Percentiles rank a stretch among this genome's conserved stretches.
Conservation (phyloP, 2,888 invertebrate genomes). For the Choristoneura rosaceana region DNA sequence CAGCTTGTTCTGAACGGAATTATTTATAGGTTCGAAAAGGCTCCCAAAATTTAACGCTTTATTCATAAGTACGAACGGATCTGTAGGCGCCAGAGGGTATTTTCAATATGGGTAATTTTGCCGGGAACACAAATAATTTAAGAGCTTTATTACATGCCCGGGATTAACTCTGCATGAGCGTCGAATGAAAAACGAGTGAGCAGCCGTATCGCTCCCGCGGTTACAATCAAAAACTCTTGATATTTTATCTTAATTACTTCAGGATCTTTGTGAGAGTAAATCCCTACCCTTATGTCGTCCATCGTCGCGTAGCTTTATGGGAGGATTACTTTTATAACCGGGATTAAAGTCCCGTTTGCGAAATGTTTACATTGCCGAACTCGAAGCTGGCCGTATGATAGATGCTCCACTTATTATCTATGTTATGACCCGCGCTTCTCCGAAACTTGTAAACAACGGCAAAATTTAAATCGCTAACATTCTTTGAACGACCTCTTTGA, state of each 20-base stretch:
- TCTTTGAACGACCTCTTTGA: slow-evolving; percentile 38
- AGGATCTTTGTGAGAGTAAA: slow-evolving; percentile 82
- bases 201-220: slow-evolving; percentile 60
- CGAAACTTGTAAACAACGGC: slow-evolving; percentile 35
- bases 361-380: slow-evolving; percentile 80
- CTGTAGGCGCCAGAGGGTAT: slow-evolving; percentile 82
- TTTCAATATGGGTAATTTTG: slow-evolving; percentile 85
- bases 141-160: slow-evolving; percentile 82
- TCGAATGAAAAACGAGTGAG: slow-evolving; percentile 80
- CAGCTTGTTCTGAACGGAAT: slow-evolving; percentile 62
- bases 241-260: slow-evolving; percentile 85
- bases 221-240: slow-evolving; percentile 79
- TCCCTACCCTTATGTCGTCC: slow-evolving; percentile 84
- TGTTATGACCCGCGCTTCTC: slow-evolving; percentile 28
- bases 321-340: slow-evolving; percentile 83
- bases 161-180: slow-evolving; percentile 82
- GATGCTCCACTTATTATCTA: slow-evolving; percentile 56
- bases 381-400: slow-evolving; percentile 63
- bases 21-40: slow-evolving; percentile 56
- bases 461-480: slow-evolving; percentile 37
- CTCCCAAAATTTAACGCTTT: slow-evolving; percentile 49
- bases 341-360: slow-evolving; percentile 82
- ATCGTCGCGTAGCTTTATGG: slow-evolving; percentile 84
- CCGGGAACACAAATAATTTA: slow-evolving; percentile 82
- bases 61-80: slow-evolving; percentile 39